A percentile compares a stretch with the other conserved stretches of the same genome.
Conservation (phyloP, 1,140 invertebrate genomes). For the Euwallacea similis region DNA sequence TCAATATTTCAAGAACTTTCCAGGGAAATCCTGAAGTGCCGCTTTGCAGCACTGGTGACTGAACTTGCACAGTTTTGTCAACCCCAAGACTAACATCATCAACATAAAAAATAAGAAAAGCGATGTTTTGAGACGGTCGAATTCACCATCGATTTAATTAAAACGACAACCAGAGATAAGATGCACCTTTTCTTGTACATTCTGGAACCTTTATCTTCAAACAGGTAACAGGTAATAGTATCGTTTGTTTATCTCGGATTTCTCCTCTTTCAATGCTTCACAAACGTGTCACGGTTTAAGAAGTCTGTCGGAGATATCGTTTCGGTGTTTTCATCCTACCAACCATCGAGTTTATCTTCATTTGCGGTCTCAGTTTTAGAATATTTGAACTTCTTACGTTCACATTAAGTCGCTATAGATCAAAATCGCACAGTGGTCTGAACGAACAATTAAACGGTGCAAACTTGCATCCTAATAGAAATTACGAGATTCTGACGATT, state of each 20-base stretch:
- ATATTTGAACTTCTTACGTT: too few species aligned
- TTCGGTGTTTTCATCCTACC: neutral
- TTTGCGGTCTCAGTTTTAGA: too few species aligned
- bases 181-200: constrained; percentile 21
- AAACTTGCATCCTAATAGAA: too few species aligned
- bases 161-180: constrained; percentile 32
- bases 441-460: too few species aligned
- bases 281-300: neutral
- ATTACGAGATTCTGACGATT: too few species aligned
- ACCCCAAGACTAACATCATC: neutral
- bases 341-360: too few species aligned
- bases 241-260: constrained; percentile 11
- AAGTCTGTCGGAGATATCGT: neutral
- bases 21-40: neutral
- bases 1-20: neutral
- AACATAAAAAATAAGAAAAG: constrained; percentile 31
- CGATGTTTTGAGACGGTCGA: constrained; percentile 30
- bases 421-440: too few species aligned
- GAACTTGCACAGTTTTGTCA: constrained; percentile 11
- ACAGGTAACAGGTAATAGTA: constrained; percentile 34
- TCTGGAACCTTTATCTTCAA: constrained; percentile 8
- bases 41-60: constrained; percentile 4
- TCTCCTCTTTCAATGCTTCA: neutral
- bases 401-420: too few species aligned
- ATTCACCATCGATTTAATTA: constrained; percentile 38